Percentiles rank a stretch among this genome's conserved stretches.
Evolutionary conservation across 2,888 invertebrate species (phyloP).

Genomic region (Plutella xylostella): DNA sequence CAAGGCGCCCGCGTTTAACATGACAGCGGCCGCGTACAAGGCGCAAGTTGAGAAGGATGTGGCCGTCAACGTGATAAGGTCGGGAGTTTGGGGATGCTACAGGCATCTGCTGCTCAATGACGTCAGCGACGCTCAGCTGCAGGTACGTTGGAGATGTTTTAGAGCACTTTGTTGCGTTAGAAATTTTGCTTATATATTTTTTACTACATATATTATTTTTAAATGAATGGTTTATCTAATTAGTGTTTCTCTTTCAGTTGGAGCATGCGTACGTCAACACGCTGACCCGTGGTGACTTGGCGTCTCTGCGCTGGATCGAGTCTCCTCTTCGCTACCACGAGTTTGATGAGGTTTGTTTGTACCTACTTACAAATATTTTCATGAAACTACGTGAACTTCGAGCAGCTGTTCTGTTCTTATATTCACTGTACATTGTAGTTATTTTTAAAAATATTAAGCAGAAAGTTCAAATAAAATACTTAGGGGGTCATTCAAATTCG

Average conservation of each 20-base stretch:
- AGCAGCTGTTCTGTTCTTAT: too few relatives aligned
- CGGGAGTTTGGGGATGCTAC: constrained; percentile 88
- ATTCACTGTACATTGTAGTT: too few relatives aligned
- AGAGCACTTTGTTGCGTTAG: too few relatives aligned
- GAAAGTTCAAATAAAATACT: too few relatives aligned
- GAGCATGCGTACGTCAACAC: constrained; percentile 97
- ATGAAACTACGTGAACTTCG: too few relatives aligned
- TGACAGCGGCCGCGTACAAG: constrained; percentile 68
- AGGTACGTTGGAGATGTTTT: too few relatives aligned
- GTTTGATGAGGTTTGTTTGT: too few relatives aligned
- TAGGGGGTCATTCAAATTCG: too few relatives aligned
- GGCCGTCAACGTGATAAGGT: constrained; percentile 85
- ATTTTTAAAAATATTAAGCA: too few relatives aligned
- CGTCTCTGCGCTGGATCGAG: constrained; percentile 95
- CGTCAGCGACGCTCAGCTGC: constrained; percentile 41
- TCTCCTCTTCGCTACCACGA: constrained; percentile 59
- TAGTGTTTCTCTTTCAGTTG: constrained; percentile 56
- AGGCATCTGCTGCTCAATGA: constrained; percentile 80
- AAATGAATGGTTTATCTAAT: not conserved
- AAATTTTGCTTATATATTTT: too few relatives aligned
- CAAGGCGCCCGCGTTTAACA: constrained; percentile 70
- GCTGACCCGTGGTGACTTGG: constrained; percentile 90
- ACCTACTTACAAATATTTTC: too few relatives aligned
- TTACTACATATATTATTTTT: constrained; percentile 17
- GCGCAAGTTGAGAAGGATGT: constrained; percentile 81